phyloP scores from a whole-genome alignment of 2,888 invertebrate genomes.

The Drosophila barbarae region DNA sequence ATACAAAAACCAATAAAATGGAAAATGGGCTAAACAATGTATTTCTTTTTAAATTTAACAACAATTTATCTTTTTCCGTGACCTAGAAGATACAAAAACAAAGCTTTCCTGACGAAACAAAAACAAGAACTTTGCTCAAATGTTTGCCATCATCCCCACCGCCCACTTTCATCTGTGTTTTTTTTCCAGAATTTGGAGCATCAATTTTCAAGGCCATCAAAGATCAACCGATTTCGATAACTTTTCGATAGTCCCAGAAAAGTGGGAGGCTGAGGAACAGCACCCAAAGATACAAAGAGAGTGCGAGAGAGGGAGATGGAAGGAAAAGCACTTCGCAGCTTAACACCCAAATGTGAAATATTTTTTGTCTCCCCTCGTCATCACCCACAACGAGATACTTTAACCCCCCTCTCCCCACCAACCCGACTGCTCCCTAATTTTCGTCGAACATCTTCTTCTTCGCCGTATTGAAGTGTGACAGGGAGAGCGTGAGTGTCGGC shows the following conservation, averaged over 20 bases:
- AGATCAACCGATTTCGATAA: constrained; percentile 42
- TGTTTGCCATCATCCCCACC: constrained; percentile 1
- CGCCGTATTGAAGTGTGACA: constrained; percentile 12
- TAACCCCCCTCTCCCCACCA: constrained; percentile 11
- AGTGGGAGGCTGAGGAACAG: constrained; percentile 1
- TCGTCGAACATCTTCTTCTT: constrained; percentile 33
- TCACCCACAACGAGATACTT: constrained; percentile 20
- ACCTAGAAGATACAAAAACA: background rate
- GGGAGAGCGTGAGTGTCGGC: constrained; percentile 3
- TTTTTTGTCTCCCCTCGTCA: constrained; percentile 58
- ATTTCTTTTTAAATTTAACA: background rate
- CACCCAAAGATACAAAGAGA: constrained; percentile 17
- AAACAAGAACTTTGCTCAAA: background rate
- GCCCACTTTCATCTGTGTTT: background rate
- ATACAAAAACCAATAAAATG: no score
- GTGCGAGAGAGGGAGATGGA: constrained; percentile 34
- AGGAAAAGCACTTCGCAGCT: constrained; percentile 77
- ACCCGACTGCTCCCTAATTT: constrained; percentile 12
- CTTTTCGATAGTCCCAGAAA: constrained; percentile 32
- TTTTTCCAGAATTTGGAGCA: constrained; percentile 13
- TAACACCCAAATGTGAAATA: constrained; percentile 78
- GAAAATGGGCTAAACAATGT: no score
- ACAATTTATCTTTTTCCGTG: background rate
- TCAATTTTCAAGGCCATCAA: constrained; percentile 26
- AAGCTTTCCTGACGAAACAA: background rate